These are phyloP conservation scores for Psettodes erumei DNA, from an alignment of 2,113 vertebrate species.

Conservation along the genomic window DNA sequence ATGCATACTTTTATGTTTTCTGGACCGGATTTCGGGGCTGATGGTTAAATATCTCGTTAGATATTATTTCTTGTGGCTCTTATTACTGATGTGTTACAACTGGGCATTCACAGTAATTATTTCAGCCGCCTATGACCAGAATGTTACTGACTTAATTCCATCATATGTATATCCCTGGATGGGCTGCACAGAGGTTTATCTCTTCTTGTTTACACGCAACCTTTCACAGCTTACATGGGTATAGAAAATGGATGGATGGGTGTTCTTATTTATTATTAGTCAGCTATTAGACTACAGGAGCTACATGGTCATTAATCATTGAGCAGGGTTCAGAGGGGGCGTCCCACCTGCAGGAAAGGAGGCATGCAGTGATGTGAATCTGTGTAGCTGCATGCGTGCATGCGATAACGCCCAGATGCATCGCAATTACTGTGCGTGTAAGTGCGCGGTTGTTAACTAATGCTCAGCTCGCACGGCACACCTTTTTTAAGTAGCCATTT, in stretches of 20 bases:
- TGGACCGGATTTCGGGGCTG: too few relatives aligned
- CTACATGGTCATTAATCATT: slow-evolving; percentile 47
- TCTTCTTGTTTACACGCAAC: slow-evolving; percentile 41
- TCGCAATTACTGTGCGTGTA: neutral
- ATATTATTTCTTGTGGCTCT: neutral
- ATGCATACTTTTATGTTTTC: too few relatives aligned
- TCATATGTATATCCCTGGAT: too few relatives aligned
- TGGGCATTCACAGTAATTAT: neutral
- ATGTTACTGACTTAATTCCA: neutral
- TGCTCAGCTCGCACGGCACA: slow-evolving; percentile 17
- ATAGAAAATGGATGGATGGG: slow-evolving; percentile 16
- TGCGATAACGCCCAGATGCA: slow-evolving; percentile 10
- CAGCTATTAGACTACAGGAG: slow-evolving; percentile 25
- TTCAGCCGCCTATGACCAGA: neutral
- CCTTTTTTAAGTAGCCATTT: slow-evolving; percentile 26
- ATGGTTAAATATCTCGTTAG: too few relatives aligned
- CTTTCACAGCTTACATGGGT: slow-evolving; percentile 33
- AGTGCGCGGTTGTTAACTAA: slow-evolving; percentile 5
- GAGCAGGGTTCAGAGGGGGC: slow-evolving; percentile 33
- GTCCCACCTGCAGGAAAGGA: slow-evolving; percentile 40
- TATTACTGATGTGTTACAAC: neutral
- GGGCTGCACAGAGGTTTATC: too few relatives aligned
- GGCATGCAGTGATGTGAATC: slow-evolving; percentile 28
- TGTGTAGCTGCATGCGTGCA: slow-evolving; percentile 21
- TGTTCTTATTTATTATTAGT: slow-evolving; percentile 53